Percentiles rank a stretch among this genome's conserved stretches.
Conservation (phyloP, 2,113 vertebrate species). For the Chaetops frenatus region DNA sequence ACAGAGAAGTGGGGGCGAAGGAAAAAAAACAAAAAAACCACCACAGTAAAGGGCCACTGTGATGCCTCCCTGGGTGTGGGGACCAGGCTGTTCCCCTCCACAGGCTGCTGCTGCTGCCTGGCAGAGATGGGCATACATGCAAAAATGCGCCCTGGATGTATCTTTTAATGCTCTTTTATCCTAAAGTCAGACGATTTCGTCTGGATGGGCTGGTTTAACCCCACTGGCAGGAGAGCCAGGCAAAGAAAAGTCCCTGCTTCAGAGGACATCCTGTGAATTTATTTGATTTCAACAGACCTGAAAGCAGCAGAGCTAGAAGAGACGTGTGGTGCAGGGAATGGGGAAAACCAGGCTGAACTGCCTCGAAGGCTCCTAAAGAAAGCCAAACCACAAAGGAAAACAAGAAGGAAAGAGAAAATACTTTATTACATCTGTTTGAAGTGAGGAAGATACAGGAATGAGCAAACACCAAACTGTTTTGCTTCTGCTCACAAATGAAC, state of each 20-base stretch:
- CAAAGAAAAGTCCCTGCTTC: not conserved
- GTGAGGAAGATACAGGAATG: not conserved
- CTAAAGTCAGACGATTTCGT: not conserved
- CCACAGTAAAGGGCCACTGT: not conserved
- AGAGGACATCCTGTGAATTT: not conserved
- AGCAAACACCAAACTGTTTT: conserved; percentile 20
- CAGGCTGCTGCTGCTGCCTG: not conserved
- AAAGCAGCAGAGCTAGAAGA: not conserved
- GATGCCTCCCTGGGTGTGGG: not conserved
- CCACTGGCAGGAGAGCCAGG: not conserved
- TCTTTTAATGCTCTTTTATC: not conserved
- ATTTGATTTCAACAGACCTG: conserved; percentile 4
- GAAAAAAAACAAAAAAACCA: not conserved
- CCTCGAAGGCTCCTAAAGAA: not conserved
- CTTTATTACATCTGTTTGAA: conserved; percentile 45
- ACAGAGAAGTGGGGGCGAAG: not conserved
- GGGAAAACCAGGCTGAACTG: not conserved
- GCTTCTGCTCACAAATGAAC: conserved; percentile 26
- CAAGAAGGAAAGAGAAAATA: not conserved
- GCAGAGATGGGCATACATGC: not conserved
- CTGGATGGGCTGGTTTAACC: not conserved
- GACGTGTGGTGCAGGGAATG: not conserved
- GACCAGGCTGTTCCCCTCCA: not conserved
- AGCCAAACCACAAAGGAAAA: conserved; percentile 21
- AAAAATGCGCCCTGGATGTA: not conserved